Conservation (phyloP, 2,888 invertebrate genomes). For the Tetragonisca angustula region DNA sequence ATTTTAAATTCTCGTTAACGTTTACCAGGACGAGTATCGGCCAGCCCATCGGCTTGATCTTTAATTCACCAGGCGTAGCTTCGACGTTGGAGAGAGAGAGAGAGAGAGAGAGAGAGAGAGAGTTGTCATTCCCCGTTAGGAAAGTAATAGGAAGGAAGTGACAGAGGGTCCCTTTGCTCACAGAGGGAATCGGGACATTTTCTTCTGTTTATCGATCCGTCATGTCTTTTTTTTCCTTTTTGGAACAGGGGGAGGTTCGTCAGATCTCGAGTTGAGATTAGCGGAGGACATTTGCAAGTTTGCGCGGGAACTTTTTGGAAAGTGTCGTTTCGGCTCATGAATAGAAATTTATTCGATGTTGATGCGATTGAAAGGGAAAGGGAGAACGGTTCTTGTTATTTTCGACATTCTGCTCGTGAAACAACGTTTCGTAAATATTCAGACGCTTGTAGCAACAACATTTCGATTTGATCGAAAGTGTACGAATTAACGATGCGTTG, state of each 20-base stretch:
- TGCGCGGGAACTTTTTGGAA: not conserved
- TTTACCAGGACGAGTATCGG: not conserved
- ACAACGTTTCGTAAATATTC: too few relatives aligned
- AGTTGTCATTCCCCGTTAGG: conserved; percentile 32
- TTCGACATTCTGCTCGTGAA: too few relatives aligned
- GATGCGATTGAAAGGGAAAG: not conserved
- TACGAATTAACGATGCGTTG: too few relatives aligned
- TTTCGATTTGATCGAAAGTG: too few relatives aligned
- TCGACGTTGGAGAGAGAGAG: not conserved
- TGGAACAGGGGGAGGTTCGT: not conserved
- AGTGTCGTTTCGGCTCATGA: not conserved
- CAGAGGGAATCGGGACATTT: not conserved
- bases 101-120: not conserved
- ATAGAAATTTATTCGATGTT: conserved; percentile 14
- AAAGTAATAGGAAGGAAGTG: conserved; percentile 17
- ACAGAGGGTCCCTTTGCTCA: not conserved
- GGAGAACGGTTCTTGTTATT: too few relatives aligned
- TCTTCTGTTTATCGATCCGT: not conserved
- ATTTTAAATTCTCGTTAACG: conserved; percentile 53
- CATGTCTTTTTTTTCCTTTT: not conserved
- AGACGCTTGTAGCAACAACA: too few relatives aligned
- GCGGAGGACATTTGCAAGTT: not conserved
- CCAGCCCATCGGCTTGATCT: conserved; percentile 20
- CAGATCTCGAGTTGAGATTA: not conserved
- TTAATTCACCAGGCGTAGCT: conserved; percentile 36